Conservation (phyloP, 2,797 vertebrate genomes). For the Lacerta agilis region DNA sequence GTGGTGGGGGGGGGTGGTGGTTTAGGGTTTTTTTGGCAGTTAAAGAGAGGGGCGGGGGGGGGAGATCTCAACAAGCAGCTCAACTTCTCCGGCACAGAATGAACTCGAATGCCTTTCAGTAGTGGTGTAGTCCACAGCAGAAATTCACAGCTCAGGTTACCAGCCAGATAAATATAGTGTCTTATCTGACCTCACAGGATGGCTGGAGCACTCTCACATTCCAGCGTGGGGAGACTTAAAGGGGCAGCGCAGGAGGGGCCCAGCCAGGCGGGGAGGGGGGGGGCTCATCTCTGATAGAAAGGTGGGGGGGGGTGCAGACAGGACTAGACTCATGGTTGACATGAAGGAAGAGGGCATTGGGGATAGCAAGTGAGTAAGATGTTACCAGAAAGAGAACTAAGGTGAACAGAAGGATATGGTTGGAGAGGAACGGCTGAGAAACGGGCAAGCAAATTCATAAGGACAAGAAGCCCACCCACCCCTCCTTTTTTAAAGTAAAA, state of each 20-base stretch:
- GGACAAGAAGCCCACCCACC: background rate
- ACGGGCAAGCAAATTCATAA: no score
- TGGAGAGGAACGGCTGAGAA: background rate
- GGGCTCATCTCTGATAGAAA: background rate
- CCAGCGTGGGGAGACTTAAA: constrained; percentile 80
- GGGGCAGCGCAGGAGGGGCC: constrained; percentile 56
- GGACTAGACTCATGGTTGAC: no score
- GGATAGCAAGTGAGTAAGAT: no score
- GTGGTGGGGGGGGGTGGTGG: no score
- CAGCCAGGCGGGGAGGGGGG: rapidly evolving
- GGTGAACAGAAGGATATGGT: background rate
- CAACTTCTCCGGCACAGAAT: background rate
- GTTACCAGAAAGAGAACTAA: no score
- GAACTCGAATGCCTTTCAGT: constrained; percentile 17
- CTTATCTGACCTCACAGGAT: constrained; percentile 91
- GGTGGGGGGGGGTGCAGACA: background rate
- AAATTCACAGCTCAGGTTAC: constrained; percentile 95
- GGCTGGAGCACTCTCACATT: constrained; percentile 85
- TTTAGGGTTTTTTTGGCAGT: background rate
- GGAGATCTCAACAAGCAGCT: background rate
- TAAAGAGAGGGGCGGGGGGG: background rate
- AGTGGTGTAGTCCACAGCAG: constrained; percentile 58
- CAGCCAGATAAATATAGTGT: constrained; percentile 95
- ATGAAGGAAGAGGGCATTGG: background rate
- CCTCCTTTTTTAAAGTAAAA: background rate